Evolutionary conservation across 2,888 invertebrate genomes (phyloP).

Genomic region (Spisula subtruncata): DNA sequence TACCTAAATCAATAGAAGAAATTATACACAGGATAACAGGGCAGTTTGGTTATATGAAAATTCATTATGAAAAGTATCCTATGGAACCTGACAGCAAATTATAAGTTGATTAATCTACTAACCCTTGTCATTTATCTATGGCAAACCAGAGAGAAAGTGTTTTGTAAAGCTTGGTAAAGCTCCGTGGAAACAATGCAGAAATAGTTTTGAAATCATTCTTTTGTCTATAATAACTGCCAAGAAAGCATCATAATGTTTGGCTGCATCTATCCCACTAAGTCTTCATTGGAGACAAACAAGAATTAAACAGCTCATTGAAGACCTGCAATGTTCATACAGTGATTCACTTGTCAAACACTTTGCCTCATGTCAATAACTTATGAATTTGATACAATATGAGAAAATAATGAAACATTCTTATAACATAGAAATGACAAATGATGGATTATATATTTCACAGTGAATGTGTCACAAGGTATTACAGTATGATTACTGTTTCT

Average conservation of each 20-base stretch:
- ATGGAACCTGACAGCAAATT: not conserved
- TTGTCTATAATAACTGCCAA: constrained; percentile 14
- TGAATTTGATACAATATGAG: not conserved
- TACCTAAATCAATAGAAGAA: constrained; percentile 15
- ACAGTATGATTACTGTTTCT: too few relatives aligned
- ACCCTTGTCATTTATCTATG: not conserved
- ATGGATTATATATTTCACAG: too few relatives aligned
- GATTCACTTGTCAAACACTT: constrained; percentile 18
- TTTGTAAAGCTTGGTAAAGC: not conserved
- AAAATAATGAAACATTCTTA: not conserved
- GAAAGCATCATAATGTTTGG: constrained; percentile 25
- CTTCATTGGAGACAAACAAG: not conserved
- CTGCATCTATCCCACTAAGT: not conserved
- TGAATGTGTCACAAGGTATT: too few relatives aligned
- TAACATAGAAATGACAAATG: too few relatives aligned
- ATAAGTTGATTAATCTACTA: constrained; percentile 14
- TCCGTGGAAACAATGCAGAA: not conserved
- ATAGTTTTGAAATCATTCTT: constrained; percentile 16
- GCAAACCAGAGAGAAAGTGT: not conserved
- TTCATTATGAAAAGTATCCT: not conserved
- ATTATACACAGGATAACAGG: not conserved
- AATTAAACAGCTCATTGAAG: constrained; percentile 20
- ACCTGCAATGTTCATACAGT: not conserved
- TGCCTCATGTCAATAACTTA: not conserved
- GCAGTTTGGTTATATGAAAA: not conserved